phyloP scores from a whole-genome alignment of 2,797 vertebrate genomes.

The Argentina silus region DNA sequence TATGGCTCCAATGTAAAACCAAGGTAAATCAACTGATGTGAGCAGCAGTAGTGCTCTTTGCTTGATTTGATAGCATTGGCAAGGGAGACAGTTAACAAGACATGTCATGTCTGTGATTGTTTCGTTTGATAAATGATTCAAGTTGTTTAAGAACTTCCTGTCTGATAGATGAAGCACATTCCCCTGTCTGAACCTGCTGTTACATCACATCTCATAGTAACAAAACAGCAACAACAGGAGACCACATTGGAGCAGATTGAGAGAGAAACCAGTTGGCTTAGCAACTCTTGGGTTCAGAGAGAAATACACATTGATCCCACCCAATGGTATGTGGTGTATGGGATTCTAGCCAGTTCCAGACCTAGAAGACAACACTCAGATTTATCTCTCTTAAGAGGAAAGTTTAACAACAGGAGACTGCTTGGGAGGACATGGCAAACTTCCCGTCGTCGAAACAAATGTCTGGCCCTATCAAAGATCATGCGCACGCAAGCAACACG shows the following conservation, averaged over 20 bases:
- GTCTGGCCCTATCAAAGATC: background rate
- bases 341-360: slow-evolving; percentile 16
- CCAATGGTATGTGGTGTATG: too few relatives aligned
- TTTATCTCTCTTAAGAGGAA: slow-evolving; percentile 13
- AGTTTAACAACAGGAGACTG: background rate
- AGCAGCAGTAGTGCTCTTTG: slow-evolving; percentile 11
- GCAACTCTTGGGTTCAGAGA: too few relatives aligned
- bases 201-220: background rate
- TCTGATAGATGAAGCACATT: slow-evolving; percentile 35
- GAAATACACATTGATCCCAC: too few relatives aligned
- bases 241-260: background rate
- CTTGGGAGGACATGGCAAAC: background rate
- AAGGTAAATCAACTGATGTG: slow-evolving; percentile 3
- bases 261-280: background rate
- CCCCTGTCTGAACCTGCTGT: background rate
- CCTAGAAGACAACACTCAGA: slow-evolving; percentile 9
- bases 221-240: too few relatives aligned
- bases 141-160: slow-evolving; percentile 21
- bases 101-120: background rate
- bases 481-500: background rate
- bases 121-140: slow-evolving; percentile 3
- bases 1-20: too few relatives aligned
- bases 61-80: slow-evolving; percentile 11
- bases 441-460: background rate
- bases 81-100: background rate